These are phyloP conservation scores for Pyrocoelia pectoralis DNA, from an alignment of 2,888 invertebrate genomes.

Conservation along the genomic window DNA sequence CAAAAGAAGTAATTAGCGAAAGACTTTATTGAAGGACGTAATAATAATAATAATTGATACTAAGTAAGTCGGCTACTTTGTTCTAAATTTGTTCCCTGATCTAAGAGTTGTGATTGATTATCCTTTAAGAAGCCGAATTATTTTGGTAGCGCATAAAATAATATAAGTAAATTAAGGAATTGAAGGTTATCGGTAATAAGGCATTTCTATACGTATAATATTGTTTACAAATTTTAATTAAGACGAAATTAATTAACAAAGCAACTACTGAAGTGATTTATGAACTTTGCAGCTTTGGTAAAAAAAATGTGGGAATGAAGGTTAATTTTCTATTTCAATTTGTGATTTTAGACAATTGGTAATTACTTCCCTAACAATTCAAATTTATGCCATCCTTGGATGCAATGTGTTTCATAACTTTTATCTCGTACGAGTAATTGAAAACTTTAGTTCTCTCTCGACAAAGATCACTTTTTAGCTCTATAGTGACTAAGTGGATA, in stretches of 20 bases:
- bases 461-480: too few species aligned
- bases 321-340: too few species aligned
- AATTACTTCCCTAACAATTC: too few species aligned
- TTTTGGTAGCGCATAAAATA: background rate
- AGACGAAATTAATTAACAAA: background rate
- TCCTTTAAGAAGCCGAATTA: background rate
- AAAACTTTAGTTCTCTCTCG: too few species aligned
- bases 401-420: too few species aligned
- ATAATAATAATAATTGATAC: background rate
- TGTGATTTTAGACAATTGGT: too few species aligned
- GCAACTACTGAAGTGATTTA: background rate
- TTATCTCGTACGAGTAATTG: too few species aligned
- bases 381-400: too few species aligned
- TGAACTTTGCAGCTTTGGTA: too few species aligned
- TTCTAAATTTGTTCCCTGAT: background rate
- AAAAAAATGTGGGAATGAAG: too few species aligned
- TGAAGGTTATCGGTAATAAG: constrained; percentile 1
- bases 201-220: background rate
- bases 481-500: too few species aligned
- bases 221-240: background rate
- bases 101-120: background rate
- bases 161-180: background rate
- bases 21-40: background rate
- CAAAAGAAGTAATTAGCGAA: background rate
- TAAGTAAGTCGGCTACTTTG: constrained; percentile 1